Conservation (phyloP, 2,888 invertebrate species). For the Cryptus armator region DNA sequence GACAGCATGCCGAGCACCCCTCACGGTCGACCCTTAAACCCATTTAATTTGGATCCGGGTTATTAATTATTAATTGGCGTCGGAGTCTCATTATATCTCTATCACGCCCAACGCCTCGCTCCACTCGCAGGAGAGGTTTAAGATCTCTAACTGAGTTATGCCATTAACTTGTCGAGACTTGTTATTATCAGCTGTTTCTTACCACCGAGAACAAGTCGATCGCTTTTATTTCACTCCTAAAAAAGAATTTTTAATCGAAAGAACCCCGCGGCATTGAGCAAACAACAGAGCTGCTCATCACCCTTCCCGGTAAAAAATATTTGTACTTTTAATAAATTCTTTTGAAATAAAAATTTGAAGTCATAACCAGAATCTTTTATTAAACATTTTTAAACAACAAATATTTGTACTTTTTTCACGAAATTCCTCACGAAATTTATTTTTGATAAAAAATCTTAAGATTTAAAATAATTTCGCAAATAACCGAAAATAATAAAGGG, state of each 20-base stretch:
- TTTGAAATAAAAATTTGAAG: too few relatives aligned
- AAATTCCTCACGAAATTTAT: too few relatives aligned
- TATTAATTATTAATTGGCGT: constrained; percentile 85
- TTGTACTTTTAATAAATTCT: neutral
- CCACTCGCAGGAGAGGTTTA: constrained; percentile 42
- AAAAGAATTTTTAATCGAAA: constrained; percentile 39
- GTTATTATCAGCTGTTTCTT: constrained; percentile 69
- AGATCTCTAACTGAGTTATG: constrained; percentile 76
- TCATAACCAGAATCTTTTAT: too few relatives aligned
- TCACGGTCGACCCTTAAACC: constrained; percentile 78
- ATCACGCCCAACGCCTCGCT: constrained; percentile 80
- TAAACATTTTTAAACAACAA: neutral
- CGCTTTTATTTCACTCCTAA: neutral
- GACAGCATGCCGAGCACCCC: constrained; percentile 73
- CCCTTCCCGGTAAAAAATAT: neutral
- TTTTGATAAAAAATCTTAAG: too few relatives aligned
- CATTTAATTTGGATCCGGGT: constrained; percentile 84
- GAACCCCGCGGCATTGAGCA: neutral
- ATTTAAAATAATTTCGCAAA: neutral
- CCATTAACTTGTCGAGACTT: constrained; percentile 81
- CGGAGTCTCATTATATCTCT: constrained; percentile 83
- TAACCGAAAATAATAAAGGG: neutral
- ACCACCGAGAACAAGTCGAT: neutral
- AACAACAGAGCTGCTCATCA: neutral
- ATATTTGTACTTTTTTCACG: neutral